Evolutionary conservation across 2,797 vertebrate genomes (phyloP), one percentile per base, ranked within the genome.

Genomic region (Glossophaga mutica): DNA sequence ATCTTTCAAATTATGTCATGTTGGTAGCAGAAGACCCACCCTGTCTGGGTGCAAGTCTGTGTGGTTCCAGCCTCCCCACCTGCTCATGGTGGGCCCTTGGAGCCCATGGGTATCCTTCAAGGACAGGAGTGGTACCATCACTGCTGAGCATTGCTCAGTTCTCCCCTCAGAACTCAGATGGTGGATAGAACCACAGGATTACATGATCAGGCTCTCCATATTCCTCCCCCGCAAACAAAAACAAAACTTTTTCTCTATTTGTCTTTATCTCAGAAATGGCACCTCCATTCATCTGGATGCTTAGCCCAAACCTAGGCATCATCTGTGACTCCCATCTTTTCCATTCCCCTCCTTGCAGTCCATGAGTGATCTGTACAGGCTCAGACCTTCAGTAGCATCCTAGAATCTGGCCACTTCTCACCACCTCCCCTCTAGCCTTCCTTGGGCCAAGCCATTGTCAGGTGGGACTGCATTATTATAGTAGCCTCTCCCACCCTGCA

Each of bases 351-450:
- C 39, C 18, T 46, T n/a, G 19, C 6, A 24, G 42, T 26, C 79
- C 16, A 32, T 32, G 42, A 62, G 70, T 12, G 16, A 15, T 15
- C 3, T 1, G 5, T 0, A 0, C 15, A 26, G 29, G 19, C 1
- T 42, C 3, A 8, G 19, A 21, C 79, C 44, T 32, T 71, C 32
- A 52, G 9, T 42, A 22, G 9, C 34, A 89, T 10, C 9, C 44
- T 6, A 50, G 82, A 59, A 15, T n/a, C 29, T 37, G 18, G 52
- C 19, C 32, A 5, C 24, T 32, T 67, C 55, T 82, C n/a, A 4
- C 3, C 26, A 39, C n/a, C 22, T 83, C 32, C 50, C 12, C 12
- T 24, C 48, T 4, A 12, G 52, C 34, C 44, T 70, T 50, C 0
- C 18, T 73, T 46, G 74, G 21, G 12, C 68, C n/a, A 19, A 34